phyloP scores from a whole-genome alignment of 2,888 invertebrate species.

The Drosophila ochracea region DNA sequence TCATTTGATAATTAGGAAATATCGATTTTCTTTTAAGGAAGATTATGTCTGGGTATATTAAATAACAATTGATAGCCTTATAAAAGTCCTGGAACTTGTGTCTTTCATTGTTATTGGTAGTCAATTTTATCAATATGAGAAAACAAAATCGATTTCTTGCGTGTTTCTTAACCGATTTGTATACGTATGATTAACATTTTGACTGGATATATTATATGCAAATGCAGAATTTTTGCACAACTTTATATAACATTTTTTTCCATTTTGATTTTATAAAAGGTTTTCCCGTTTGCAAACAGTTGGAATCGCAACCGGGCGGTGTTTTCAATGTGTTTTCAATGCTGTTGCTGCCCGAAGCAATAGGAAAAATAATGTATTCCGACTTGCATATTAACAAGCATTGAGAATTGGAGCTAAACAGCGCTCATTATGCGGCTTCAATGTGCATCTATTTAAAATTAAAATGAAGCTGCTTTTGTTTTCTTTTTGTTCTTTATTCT shows the following conservation, averaged over 20 bases:
- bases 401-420: conserved; percentile 61
- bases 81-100: not conserved
- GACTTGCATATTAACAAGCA: conserved; percentile 68
- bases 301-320: not conserved
- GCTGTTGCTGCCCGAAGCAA: conserved; percentile 24
- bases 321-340: conserved; percentile 3
- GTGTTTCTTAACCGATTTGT: not conserved
- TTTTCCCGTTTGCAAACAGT: not conserved
- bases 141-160: not conserved
- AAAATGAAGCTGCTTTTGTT: conserved; percentile 58
- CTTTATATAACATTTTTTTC: not conserved
- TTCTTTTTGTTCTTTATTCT: conserved; percentile 18
- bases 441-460: conserved; percentile 64
- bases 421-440: conserved; percentile 63
- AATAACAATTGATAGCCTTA: not conserved
- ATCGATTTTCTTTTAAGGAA: not conserved
- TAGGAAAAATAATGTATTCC: conserved; percentile 44
- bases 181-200: not conserved
- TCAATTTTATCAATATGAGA: not conserved
- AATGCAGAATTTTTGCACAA: not conserved
- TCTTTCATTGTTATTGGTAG: not conserved
- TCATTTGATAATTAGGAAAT: not conserved
- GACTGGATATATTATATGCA: not conserved
- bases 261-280: not conserved
- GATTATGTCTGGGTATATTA: not conserved